These are phyloP conservation scores for Amorpha juglandis DNA, from an alignment of 2,888 invertebrate genomes.

Conservation along the genomic window DNA sequence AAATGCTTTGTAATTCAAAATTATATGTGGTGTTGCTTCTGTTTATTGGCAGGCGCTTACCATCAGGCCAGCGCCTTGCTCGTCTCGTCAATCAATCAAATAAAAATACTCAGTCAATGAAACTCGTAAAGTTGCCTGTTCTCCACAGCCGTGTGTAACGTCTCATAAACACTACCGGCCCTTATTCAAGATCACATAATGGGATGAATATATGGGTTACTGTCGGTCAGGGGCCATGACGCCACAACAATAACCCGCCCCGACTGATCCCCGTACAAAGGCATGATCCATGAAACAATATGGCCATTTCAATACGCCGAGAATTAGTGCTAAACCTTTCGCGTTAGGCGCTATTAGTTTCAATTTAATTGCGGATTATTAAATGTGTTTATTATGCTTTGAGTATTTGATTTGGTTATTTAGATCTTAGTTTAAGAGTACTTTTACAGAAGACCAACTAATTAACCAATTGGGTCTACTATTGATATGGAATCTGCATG, in stretches of 20 bases:
- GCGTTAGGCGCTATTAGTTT: conserved; percentile 26
- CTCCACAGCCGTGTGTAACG: conserved; percentile 43
- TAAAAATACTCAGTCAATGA: too few species aligned
- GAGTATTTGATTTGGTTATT: neutral
- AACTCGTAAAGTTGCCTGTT: neutral
- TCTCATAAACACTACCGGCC: conserved; percentile 49
- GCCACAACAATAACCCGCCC: conserved; percentile 68
- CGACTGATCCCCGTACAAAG: conserved; percentile 60
- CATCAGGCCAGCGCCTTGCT: too few species aligned
- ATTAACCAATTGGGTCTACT: too few species aligned
- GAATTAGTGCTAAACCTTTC: conserved; percentile 33
- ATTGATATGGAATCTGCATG: too few species aligned
- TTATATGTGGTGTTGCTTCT: too few species aligned
- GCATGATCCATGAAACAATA: conserved; percentile 36
- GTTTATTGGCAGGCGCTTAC: too few species aligned
- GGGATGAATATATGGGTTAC: conserved; percentile 76
- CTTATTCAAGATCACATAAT: conserved; percentile 72
- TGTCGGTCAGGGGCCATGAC: conserved; percentile 73
- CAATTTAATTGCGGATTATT: conserved; percentile 26
- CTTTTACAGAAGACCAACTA: too few species aligned
- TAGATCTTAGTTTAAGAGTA: neutral
- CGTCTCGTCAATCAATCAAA: too few species aligned
- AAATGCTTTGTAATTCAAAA: too few species aligned
- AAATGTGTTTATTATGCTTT: conserved; percentile 14
- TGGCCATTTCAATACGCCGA: conserved; percentile 44